Base-by-base conservation (phyloP, 2,113 vertebrate species). In the Thoracochromis brauschi region DNA sequence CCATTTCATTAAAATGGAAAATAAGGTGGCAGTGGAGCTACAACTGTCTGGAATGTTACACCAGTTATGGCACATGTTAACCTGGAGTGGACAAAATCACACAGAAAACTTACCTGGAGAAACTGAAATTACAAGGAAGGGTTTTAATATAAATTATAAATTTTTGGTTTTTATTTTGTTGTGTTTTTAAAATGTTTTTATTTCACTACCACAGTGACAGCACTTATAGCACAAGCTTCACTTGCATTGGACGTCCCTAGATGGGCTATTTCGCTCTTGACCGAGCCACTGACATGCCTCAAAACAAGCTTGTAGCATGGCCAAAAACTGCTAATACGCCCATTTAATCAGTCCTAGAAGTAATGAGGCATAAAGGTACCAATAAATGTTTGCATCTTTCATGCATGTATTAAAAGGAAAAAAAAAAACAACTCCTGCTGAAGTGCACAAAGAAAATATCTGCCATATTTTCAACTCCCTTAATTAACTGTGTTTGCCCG, bases 1-100 rank as follows among this genome's bases (percentile, higher is more conserved):
- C 40, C 49, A 73, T 82, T 87, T 78, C 29, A 73, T 83, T 82
- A 73, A 83, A 71, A 55, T 71, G 40, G 45, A 80, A 91, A 88
- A 85, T 83, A 81, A 84, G 49, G 82, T n/a, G 63, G 24, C 55
- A 57, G 53, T 0, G n/a, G 81, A 65, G 85, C 21, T 53, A 33
- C 3, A n/a, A 29, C n/a, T 63, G 24, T 78, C 24, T 78, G 71
- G 0, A 49, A 31, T 31, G 71, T 38, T 55, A 21, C 19, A 79
- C 6, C 84, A 89, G 29, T 73, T 75, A 11, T 75, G 45, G 26
- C 40, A 12, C 4, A 40, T 35, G 57, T 49, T 57, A 83, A 63
- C n/a, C 9, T 57, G 47, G 57, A 78, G 24, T 60, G 35, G 53
- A 86, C 42, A 55, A 40, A 55, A 68, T 71, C 16, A 55, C n/a